These are phyloP conservation scores for Psittacus erithacus DNA, from an alignment of 2,113 vertebrate species.

Conservation along the genomic window DNA sequence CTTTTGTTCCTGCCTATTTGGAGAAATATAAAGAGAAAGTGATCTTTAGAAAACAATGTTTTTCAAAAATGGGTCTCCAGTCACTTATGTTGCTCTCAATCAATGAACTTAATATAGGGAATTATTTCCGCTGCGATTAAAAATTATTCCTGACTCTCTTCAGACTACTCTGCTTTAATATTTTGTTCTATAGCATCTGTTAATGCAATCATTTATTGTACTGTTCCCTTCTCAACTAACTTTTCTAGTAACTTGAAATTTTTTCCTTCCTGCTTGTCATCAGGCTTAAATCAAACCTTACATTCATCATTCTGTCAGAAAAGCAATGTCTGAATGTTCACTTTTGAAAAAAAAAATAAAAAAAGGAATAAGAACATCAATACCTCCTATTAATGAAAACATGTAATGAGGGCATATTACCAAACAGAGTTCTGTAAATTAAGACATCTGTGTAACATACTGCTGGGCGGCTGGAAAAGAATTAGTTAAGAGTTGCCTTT, in stretches of 20 bases:
- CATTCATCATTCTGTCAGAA: constrained; percentile 3
- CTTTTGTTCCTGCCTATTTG: not conserved
- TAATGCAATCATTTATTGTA: not conserved
- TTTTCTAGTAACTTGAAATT: not conserved
- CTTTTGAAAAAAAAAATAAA: not conserved
- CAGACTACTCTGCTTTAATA: not conserved
- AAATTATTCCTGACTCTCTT: not conserved
- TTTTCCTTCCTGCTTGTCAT: constrained; percentile 14
- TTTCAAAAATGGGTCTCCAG: not conserved
- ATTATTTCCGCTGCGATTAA: not conserved
- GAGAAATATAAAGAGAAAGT: not conserved
- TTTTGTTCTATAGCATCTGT: not conserved
- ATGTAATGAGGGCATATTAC: not conserved
- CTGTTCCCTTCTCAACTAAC: not conserved
- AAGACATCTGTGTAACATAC: not conserved
- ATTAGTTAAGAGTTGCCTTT: not conserved
- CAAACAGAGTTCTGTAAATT: not conserved
- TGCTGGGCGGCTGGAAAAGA: not conserved
- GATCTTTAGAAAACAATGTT: not conserved
- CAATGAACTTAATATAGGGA: not conserved
- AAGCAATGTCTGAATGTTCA: not conserved
- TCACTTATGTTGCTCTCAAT: not conserved
- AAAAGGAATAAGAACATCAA: not conserved
- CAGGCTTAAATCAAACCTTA: constrained; percentile 18
- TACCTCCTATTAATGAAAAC: not conserved